Evolutionary conservation across 2,797 vertebrate genomes (phyloP).

Genomic region (Sebastes hubbsi): DNA sequence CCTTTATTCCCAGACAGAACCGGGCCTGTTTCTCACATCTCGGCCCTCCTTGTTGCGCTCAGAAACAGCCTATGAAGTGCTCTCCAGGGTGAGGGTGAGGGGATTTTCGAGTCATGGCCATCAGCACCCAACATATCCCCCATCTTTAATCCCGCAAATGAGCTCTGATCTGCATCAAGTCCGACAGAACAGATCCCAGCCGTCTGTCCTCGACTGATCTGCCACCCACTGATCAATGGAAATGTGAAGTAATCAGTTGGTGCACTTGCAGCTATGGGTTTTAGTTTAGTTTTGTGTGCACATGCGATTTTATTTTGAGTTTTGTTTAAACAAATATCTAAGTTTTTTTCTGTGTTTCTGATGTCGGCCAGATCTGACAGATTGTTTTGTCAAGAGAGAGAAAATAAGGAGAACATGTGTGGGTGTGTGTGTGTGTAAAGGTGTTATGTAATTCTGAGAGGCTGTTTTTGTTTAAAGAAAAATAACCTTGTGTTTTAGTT

Average conservation of each 20-base stretch:
- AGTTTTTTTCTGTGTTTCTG: neutral
- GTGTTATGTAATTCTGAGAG: constrained; percentile 7
- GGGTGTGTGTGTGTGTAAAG: neutral
- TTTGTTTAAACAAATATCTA: neutral
- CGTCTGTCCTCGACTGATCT: constrained; percentile 2
- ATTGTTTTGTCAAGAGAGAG: constrained; percentile 32
- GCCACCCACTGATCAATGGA: constrained; percentile 21
- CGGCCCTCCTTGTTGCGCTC: neutral
- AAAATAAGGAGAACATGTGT: neutral
- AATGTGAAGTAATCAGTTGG: constrained; percentile 10
- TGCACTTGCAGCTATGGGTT: neutral
- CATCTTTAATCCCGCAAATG: constrained; percentile 25
- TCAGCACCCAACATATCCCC: neutral
- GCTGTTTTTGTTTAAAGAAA: neutral
- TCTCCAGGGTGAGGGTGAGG: constrained; percentile 1
- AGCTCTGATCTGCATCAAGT: constrained; percentile 22
- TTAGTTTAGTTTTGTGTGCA: neutral
- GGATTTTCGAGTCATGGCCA: neutral
- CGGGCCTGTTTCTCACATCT: constrained; percentile 27
- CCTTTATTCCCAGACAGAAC: constrained; percentile 26
- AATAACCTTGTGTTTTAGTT: neutral
- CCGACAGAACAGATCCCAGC: constrained; percentile 5
- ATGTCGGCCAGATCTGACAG: constrained; percentile 13
- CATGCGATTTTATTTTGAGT: neutral
- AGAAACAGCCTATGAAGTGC: neutral